A percentile compares a stretch with the other conserved stretches of the same genome.
phyloP scores from a whole-genome alignment of 2,797 vertebrate genomes.

The Vultur gryphus region DNA sequence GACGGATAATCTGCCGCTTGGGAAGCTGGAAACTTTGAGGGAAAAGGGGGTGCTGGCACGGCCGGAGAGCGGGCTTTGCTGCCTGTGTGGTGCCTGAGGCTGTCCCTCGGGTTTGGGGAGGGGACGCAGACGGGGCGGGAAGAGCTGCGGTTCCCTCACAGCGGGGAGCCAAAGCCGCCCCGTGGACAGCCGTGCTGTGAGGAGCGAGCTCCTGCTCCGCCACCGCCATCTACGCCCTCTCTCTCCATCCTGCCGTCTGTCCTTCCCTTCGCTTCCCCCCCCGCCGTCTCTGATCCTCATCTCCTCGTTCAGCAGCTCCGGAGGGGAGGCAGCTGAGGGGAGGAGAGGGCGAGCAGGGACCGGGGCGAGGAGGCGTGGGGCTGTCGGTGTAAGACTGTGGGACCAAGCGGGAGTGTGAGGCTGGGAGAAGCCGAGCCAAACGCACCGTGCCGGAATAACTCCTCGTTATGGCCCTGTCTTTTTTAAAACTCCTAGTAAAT shows the following conservation, averaged over 20 bases:
- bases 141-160: too few relatives aligned
- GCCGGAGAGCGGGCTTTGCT: not conserved
- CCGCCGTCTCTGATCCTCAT: not conserved
- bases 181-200: not conserved
- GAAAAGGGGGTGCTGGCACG: not conserved
- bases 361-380: not conserved
- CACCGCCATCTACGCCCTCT: not conserved
- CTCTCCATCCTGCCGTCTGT: too few relatives aligned
- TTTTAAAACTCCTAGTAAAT: not conserved
- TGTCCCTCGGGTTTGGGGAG: not conserved
- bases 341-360: not conserved
- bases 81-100: not conserved
- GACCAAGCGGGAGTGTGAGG: not conserved
- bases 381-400: accelerated
- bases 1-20: not conserved
- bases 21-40: not conserved
- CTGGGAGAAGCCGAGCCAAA: not conserved
- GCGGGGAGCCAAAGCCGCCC: not conserved
- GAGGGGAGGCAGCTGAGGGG: not conserved
- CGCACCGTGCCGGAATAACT: not conserved
- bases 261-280: too few relatives aligned
- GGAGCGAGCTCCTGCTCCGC: not conserved
- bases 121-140: not conserved
- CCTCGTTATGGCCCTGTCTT: not conserved
- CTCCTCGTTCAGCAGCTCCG: not conserved